These are phyloP conservation scores for Hirtodrosophila histrioides DNA, from an alignment of 2,888 invertebrate species.

Conservation along the genomic window DNA sequence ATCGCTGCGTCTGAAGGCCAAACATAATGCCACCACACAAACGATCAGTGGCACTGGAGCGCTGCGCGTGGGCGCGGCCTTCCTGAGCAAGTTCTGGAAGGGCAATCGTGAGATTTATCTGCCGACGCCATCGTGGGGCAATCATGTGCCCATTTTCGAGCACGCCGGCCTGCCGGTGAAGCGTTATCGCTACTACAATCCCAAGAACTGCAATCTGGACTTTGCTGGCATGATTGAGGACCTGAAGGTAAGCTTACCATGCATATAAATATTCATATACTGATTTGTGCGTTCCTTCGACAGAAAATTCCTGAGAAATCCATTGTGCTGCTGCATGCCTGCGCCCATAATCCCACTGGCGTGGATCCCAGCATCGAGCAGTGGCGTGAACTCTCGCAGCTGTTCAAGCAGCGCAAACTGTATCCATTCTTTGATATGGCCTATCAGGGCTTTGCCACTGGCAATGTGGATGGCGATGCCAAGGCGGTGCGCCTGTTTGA, in stretches of 20 bases:
- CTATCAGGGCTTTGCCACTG: constrained; percentile 98
- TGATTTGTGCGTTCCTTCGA: constrained; percentile 65
- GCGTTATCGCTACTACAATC: constrained; percentile 96
- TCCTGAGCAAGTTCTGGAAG: constrained; percentile 92
- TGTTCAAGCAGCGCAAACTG: constrained; percentile 92
- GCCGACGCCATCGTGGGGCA: constrained; percentile 98
- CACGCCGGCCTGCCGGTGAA: constrained; percentile 93
- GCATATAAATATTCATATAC: background rate
- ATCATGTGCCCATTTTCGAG: constrained; percentile 97
- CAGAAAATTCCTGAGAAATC: constrained; percentile 97
- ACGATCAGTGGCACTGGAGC: constrained; percentile 99
- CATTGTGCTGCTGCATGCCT: constrained; percentile 96
- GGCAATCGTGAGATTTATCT: constrained; percentile 93
- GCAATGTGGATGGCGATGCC: constrained; percentile 94
- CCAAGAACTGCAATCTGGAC: constrained; percentile 96
- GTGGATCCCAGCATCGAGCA: constrained; percentile 95
- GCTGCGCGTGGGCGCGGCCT: constrained; percentile 95
- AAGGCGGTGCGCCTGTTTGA: constrained; percentile 94
- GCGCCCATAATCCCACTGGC: constrained; percentile 99
- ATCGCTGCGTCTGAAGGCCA: constrained; percentile 88
- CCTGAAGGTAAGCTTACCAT: constrained; percentile 88
- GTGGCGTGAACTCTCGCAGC: constrained; percentile 93
- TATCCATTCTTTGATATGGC: constrained; percentile 99
- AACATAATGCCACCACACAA: constrained; percentile 90
- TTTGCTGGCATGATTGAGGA: constrained; percentile 95